Percentiles rank a stretch among this genome's conserved stretches.
Evolutionary conservation across 2,797 vertebrate genomes (phyloP).

Genomic region (Amniataba percoides): DNA sequence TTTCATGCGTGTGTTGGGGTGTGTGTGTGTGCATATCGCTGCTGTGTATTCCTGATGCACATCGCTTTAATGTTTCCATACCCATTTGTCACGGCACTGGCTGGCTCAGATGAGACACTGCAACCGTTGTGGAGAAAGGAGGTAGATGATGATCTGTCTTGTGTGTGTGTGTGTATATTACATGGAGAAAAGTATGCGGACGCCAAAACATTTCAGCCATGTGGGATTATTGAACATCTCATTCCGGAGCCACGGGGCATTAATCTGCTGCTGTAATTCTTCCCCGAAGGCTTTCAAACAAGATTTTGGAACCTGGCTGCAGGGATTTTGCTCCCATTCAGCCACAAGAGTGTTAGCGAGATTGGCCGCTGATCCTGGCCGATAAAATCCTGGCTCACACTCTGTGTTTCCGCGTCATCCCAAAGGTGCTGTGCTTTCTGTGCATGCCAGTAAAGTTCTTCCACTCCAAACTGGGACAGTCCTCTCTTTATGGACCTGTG

Average conservation of each 20-base stretch:
- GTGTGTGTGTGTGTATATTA: neutral
- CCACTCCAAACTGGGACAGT: neutral
- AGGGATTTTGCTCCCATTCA: slow-evolving; percentile 1
- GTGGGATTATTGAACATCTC: neutral
- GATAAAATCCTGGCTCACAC: no score
- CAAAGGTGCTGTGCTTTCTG: neutral
- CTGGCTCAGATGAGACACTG: slow-evolving; percentile 1
- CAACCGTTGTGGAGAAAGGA: neutral
- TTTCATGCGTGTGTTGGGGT: slow-evolving; percentile 33
- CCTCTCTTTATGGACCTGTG: neutral
- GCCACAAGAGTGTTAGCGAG: neutral
- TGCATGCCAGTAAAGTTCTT: neutral
- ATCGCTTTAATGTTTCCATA: slow-evolving; percentile 38
- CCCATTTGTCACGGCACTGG: slow-evolving; percentile 18
- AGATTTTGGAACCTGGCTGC: neutral
- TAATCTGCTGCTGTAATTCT: neutral
- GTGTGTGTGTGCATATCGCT: neutral
- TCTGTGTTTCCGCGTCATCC: no score
- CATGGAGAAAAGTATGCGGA: neutral
- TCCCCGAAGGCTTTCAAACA: neutral
- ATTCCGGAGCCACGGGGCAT: neutral
- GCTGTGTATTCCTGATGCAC: slow-evolving; percentile 4
- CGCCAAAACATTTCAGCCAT: neutral
- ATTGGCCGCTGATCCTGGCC: neutral
- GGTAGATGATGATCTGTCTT: neutral